phyloP scores from a whole-genome alignment of 1,140 invertebrate species.

The Watersipora subatra region DNA sequence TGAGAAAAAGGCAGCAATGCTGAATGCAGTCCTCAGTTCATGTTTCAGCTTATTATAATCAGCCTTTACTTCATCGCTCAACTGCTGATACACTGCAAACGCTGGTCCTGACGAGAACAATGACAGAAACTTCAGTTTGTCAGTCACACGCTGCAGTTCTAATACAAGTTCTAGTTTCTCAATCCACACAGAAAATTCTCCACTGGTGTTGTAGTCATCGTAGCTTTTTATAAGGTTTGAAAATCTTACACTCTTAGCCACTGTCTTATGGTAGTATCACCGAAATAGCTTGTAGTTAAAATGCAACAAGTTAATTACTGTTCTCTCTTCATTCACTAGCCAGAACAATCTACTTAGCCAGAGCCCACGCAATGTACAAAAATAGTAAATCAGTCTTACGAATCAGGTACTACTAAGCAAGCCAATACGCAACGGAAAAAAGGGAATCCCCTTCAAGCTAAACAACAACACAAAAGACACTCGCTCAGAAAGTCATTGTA shows the following conservation, averaged over 20 bases:
- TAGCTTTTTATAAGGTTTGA: background rate
- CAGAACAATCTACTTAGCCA: too few relatives aligned
- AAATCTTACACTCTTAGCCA: background rate
- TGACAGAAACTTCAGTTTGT: background rate
- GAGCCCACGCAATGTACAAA: too few relatives aligned
- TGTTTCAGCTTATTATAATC: background rate
- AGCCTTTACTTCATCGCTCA: background rate
- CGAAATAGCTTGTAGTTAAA: background rate
- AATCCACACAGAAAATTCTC: constrained; percentile 1
- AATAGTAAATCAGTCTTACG: too few relatives aligned
- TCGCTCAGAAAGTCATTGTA: too few relatives aligned
- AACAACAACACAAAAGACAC: too few relatives aligned
- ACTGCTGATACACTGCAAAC: background rate
- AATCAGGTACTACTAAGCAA: too few relatives aligned
- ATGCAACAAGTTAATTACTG: too few relatives aligned
- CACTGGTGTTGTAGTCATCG: background rate
- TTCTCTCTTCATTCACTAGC: too few relatives aligned
- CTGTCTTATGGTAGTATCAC: too few relatives aligned
- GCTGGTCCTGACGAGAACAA: background rate
- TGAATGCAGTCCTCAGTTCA: background rate
- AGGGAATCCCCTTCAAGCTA: too few relatives aligned
- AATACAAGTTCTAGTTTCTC: background rate
- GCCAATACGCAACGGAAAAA: too few relatives aligned
- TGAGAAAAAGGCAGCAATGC: background rate
- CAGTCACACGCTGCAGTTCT: background rate